These are phyloP conservation scores for Rhynchomys soricoides DNA, from an alignment of 2,113 vertebrate species.

Conservation along the genomic window DNA sequence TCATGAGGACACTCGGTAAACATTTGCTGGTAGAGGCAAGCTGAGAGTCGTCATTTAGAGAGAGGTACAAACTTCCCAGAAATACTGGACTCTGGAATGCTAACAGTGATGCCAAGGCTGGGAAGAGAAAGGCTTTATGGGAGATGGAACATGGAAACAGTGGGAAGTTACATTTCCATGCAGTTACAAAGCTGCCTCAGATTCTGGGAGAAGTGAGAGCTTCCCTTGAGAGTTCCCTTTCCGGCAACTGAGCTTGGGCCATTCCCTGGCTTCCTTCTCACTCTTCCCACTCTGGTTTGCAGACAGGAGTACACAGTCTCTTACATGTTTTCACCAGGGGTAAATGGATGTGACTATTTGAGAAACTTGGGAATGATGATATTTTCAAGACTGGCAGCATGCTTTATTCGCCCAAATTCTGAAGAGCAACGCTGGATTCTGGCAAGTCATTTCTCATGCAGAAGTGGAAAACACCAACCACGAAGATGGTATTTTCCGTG, in stretches of 20 bases:
- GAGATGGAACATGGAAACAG: not conserved
- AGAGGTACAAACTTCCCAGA: not conserved
- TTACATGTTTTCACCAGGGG: conserved; percentile 41
- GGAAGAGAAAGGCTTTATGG: not conserved
- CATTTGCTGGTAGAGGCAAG: not conserved
- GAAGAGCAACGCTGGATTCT: conserved; percentile 30
- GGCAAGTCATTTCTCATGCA: conserved; percentile 36
- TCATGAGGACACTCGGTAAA: not conserved
- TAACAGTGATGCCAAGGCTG: not conserved
- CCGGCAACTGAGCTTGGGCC: conserved; percentile 3
- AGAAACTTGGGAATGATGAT: conserved; percentile 33
- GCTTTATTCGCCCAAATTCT: conserved; percentile 14
- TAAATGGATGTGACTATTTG: conserved; percentile 56
- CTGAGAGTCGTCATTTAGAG: not conserved
- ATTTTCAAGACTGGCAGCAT: conserved; percentile 59
- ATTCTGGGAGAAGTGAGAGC: not conserved
- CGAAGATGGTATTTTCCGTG: conserved; percentile 40
- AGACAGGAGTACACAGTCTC: not conserved
- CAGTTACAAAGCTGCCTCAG: conserved; percentile 11
- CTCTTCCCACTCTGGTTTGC: not conserved
- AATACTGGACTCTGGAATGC: not conserved
- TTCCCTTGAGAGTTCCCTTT: not conserved
- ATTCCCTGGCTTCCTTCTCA: not conserved
- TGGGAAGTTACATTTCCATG: not conserved
- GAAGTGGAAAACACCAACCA: conserved; percentile 31